Evolutionary conservation across 2,797 vertebrate genomes (phyloP), one percentile per base, ranked within the genome.

Genomic region (Neostethus bicornis): DNA sequence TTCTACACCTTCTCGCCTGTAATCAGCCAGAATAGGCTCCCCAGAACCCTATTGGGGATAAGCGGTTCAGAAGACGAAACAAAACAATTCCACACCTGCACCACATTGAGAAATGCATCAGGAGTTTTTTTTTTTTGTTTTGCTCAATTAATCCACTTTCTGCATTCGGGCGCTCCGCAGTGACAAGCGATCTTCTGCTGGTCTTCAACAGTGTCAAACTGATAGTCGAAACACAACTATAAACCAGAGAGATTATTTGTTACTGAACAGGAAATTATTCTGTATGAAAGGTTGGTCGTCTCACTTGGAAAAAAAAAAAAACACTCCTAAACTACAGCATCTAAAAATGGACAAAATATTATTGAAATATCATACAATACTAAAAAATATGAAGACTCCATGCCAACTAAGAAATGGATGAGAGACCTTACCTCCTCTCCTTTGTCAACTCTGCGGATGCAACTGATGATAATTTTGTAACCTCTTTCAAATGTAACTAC

Each of bases 381-480:
- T 12, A 4, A 6, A 35, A 7, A 35, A 35, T 32, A 4, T 32
- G 29, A 32, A 32, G 3, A 12, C n/a, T n/a, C n/a, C n/a, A n/a
- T n/a, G n/a, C n/a, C n/a, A n/a, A n/a, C n/a, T n/a, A n/a, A 34
- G 28, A 12, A 29, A 12, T 3, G 12, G 26, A 29, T 29, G 7
- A 12, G 17, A n/a, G 7, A 70, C 70, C 19, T n/a, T 79, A 99
- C 97, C 95, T 99, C 97, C 83, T 99, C 96, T 88, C 95, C 96
- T 55, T 96, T 99, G 72, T 96, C 96, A 68, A 98, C 93, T 68
- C 96, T 93, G 53, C 95, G 93, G 76, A 79, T 92, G 83, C 96
- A 96, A 91, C 94, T 98, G 79, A 99, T 98, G 91, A 99, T 99
- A 35, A 99, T 98, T 84, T 96, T 98, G 89, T 98, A 96, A 79